These are phyloP conservation scores for Camponotus floridanus DNA, from an alignment of 1,140 invertebrate species.

Conservation along the genomic window DNA sequence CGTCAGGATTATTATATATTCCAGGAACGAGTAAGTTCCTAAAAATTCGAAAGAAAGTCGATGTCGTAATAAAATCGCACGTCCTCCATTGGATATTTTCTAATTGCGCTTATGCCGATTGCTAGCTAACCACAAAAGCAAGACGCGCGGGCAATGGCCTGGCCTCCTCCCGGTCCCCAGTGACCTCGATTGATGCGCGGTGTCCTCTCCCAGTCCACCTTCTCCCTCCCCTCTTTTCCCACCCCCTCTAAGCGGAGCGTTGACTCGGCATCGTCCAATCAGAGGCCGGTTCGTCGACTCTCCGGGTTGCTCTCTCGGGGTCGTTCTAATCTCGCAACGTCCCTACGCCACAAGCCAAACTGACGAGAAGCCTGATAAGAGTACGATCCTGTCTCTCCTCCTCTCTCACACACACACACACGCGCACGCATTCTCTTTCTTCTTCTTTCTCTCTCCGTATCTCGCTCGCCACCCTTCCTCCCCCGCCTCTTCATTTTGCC, in stretches of 20 bases:
- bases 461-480: conserved; percentile 27
- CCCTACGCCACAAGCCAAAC: conserved; percentile 76
- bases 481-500: conserved; percentile 48
- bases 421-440: background rate
- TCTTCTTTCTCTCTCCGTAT: background rate
- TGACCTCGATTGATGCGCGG: conserved; percentile 84
- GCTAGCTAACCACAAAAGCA: conserved; percentile 83
- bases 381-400: conserved; percentile 66
- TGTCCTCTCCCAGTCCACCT: conserved; percentile 73
- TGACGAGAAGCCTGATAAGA: conserved; percentile 78
- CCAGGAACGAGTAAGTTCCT: background rate
- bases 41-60: conserved; percentile 24
- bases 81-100: conserved; percentile 77
- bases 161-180: conserved; percentile 81
- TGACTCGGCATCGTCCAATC: conserved; percentile 76
- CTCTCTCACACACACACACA: conserved; percentile 30
- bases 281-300: conserved; percentile 75
- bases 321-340: conserved; percentile 78
- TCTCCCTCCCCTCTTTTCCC: conserved; percentile 34
- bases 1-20: background rate
- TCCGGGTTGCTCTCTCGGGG: conserved; percentile 74
- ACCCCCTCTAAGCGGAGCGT: conserved; percentile 68
- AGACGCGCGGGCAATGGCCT: conserved; percentile 83
- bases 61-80: conserved; percentile 60
- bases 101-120: conserved; percentile 79